These are phyloP conservation scores for Cranoglanis bouderius DNA, from an alignment of 2,113 vertebrate genomes.

Conservation along the genomic window DNA sequence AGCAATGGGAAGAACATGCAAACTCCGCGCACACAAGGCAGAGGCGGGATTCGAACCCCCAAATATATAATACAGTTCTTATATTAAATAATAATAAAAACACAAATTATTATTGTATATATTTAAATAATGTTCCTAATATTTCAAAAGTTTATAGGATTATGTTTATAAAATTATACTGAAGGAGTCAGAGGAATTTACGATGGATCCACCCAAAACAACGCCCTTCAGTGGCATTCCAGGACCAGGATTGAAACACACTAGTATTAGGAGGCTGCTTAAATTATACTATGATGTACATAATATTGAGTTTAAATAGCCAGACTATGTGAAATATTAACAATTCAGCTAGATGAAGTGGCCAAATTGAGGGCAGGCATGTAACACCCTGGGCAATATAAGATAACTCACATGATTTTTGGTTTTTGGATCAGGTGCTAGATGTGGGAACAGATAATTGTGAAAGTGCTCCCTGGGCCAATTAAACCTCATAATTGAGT, in stretches of 20 bases:
- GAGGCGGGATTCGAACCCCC: too few species aligned
- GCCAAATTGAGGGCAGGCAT: constrained; percentile 47
- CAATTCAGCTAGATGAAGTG: constrained; percentile 29
- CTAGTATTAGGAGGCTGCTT: neutral
- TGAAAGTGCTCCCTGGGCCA: constrained; percentile 32
- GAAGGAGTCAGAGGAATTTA: neutral
- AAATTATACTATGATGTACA: constrained; percentile 2
- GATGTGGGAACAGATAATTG: constrained; percentile 42
- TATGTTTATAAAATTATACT: neutral
- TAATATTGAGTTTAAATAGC: neutral
- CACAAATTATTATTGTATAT: neutral
- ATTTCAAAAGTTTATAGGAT: neutral
- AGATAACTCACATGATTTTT: constrained; percentile 37
- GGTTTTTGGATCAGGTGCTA: constrained; percentile 47
- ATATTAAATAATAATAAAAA: too few species aligned
- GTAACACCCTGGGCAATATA: constrained; percentile 30
- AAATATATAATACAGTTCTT: too few species aligned
- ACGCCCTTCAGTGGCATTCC: neutral
- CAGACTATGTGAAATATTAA: neutral
- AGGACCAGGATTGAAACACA: neutral
- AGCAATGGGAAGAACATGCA: too few species aligned
- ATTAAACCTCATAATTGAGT: constrained; percentile 40
- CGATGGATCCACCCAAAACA: neutral
- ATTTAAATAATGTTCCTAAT: neutral
- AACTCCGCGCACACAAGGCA: too few species aligned